These are phyloP conservation scores for Falco punctatus DNA, from an alignment of 2,113 vertebrate genomes.

Conservation along the genomic window DNA sequence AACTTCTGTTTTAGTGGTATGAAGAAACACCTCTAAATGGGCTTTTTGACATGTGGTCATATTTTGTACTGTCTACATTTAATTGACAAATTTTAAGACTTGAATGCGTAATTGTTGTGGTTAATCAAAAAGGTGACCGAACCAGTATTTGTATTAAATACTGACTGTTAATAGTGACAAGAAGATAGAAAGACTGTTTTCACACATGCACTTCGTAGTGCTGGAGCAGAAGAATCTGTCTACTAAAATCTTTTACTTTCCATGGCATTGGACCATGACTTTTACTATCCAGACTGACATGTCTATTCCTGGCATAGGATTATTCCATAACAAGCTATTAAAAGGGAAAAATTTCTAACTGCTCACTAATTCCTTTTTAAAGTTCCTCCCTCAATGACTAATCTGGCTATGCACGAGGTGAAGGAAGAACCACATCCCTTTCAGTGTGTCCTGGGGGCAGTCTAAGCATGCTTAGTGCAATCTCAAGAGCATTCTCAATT, in stretches of 20 bases:
- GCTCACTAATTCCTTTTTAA: not conserved
- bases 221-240: not conserved
- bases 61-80: not conserved
- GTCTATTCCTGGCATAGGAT: conserved; percentile 1
- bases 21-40: not conserved
- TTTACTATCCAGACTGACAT: not conserved
- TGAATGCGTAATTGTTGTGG: not conserved
- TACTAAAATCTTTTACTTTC: not conserved
- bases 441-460: conserved; percentile 22
- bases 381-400: not conserved
- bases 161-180: not conserved
- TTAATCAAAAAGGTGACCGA: not conserved
- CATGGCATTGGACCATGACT: not conserved
- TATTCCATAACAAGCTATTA: not conserved
- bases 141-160: not conserved
- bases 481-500: not conserved
- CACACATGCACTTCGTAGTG: not conserved
- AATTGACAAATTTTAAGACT: not conserved
- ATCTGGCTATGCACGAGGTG: not conserved
- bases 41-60: not conserved
- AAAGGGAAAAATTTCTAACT: not conserved
- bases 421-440: conserved; percentile 23
- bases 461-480: conserved; percentile 28
- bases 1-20: not conserved
- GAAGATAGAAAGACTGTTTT: not conserved